phyloP scores from a whole-genome alignment of 2,888 invertebrate genomes.

The Leptinotarsa rubiginosa region DNA sequence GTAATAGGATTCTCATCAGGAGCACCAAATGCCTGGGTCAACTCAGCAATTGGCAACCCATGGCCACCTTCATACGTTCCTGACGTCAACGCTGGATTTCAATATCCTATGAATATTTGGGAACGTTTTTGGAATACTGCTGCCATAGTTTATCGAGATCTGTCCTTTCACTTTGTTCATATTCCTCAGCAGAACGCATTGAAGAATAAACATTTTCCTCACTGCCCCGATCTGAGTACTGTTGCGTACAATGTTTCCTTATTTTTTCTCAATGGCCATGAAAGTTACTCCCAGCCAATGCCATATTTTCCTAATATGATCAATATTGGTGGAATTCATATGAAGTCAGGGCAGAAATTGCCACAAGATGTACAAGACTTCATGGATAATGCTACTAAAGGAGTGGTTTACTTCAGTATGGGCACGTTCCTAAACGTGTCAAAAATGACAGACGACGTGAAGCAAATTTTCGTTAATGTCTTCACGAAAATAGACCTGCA shows the following conservation, averaged over 20 bases:
- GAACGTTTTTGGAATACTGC: constrained; percentile 69
- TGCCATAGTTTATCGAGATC: constrained; percentile 34
- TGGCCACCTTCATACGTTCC: constrained; percentile 68
- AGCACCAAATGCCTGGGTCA: constrained; percentile 65
- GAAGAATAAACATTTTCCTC: constrained; percentile 55
- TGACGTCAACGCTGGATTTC: constrained; percentile 62
- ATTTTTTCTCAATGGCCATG: constrained; percentile 64
- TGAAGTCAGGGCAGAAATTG: constrained; percentile 53
- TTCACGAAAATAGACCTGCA: constrained; percentile 72
- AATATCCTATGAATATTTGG: constrained; percentile 67
- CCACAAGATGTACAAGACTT: constrained; percentile 67
- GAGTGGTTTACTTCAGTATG: constrained; percentile 72
- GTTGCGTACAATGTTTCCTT: constrained; percentile 54
- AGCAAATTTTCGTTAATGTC: constrained; percentile 69
- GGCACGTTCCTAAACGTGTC: constrained; percentile 72
- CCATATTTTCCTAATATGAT: constrained; percentile 71
- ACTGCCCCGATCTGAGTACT: constrained; percentile 51
- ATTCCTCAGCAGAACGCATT: constrained; percentile 52
- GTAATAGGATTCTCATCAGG: constrained; percentile 63
- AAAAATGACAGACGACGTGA: constrained; percentile 68
- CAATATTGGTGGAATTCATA: constrained; percentile 71
- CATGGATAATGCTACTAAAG: constrained; percentile 69
- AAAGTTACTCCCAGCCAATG: constrained; percentile 67
- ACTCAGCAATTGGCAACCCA: constrained; percentile 67
- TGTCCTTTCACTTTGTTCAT: constrained; percentile 44